Base-by-base conservation (phyloP, 2,888 invertebrate genomes). In the Tenthredo scrophulariae region DNA sequence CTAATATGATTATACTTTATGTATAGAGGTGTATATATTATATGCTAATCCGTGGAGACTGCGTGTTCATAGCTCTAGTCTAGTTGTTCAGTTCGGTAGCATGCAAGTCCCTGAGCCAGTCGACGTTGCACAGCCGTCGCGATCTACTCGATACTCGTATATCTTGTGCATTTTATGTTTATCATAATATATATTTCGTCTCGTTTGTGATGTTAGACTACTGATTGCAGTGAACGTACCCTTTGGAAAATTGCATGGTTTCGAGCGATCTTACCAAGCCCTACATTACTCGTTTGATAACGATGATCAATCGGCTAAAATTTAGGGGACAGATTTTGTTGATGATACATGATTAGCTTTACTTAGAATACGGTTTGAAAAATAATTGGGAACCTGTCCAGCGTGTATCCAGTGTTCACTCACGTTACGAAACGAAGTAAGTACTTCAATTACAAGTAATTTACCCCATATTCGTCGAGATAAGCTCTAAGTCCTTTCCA, bases 41-140 rank as follows among this genome's bases (percentile, higher is more conserved):
- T 83, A 83, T 83, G 83, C n/a, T 43, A 83, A 83, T 67, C 29
- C 83, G 67, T 43, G 67, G 83, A 33, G 83, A 70, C 67, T 83
- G 80, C 80, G 80, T 80, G 80, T 62, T 80, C 22, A 37, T 22
- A 80, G 62, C 58, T 62, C 13, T 58, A 80, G n/a, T 80, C 80
- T 58, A 46, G 67, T 67, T 83, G 46, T 40, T 29, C n/a, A 67
- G 43, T 29, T 29, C 46, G 50, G 83, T 83, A 70, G 67, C 83
- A 83, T 70, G 83, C 83, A 50, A 83, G 67, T 67, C 65, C 54
- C 18, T 83, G 22, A 46, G 10, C 50, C 33, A 83, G 67, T 83
- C 33, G 67, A 50, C 50, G 83, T 83, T 83, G 83, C 83, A 67
- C 65, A 65, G 29, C 37, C 43, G 83, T 83, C 46, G 83, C 67